Conservation (phyloP, 2,888 invertebrate species). For the Cephus pygmeus region DNA sequence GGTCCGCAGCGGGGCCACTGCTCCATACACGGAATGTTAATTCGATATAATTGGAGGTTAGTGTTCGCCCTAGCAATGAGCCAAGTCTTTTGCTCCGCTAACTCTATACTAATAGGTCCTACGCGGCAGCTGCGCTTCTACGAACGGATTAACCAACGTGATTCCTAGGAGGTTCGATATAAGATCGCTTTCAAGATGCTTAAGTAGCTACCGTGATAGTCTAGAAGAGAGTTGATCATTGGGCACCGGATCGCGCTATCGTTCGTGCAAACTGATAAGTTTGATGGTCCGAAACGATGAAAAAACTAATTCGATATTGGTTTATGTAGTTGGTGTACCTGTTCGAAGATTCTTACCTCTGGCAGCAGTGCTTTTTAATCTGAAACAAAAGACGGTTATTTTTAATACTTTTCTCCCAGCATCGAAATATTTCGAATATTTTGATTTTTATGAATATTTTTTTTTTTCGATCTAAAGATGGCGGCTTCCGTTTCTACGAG, state of each 20-base stretch:
- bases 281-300: not conserved
- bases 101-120: slow-evolving; percentile 6
- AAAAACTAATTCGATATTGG: not conserved
- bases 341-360: slow-evolving; percentile 51
- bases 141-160: slow-evolving; percentile 3
- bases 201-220: not conserved
- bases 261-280: not conserved
- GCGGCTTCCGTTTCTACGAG: not conserved
- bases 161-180: not conserved
- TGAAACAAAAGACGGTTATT: slow-evolving; percentile 45
- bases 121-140: not conserved
- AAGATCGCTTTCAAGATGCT: not conserved
- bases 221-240: not conserved
- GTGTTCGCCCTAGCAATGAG: slow-evolving; percentile 11
- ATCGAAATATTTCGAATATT: not conserved
- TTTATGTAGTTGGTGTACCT: not conserved
- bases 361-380: slow-evolving; percentile 60
- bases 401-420: not conserved
- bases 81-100: slow-evolving; percentile 1
- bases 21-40: slow-evolving; percentile 29
- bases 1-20: slow-evolving; percentile 17
- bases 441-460: not conserved
- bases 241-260: not conserved
- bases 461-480: not conserved
- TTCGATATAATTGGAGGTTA: slow-evolving; percentile 33